phyloP scores from a whole-genome alignment of 2,113 vertebrate genomes.

The Verasper variegatus region DNA sequence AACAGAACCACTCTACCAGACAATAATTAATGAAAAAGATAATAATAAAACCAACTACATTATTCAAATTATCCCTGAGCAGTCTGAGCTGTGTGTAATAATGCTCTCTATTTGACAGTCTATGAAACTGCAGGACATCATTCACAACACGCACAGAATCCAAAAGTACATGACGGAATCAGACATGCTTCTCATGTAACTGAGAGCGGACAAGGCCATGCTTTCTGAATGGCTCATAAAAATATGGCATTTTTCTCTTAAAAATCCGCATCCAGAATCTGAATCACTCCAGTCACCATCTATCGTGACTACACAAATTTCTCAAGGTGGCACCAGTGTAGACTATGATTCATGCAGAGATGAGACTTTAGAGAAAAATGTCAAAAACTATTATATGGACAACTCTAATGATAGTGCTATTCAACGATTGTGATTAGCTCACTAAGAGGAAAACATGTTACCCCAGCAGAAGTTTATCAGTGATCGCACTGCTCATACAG shows the following conservation, averaged over 20 bases:
- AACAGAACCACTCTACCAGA: constrained; percentile 62
- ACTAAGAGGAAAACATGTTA: too few species aligned
- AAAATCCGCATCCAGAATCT: constrained; percentile 5
- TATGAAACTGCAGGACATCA: constrained; percentile 54
- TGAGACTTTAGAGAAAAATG: not conserved
- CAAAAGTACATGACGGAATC: constrained; percentile 51
- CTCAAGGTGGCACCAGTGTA: not conserved
- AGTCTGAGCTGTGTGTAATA: constrained; percentile 61
- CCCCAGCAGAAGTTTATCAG: too few species aligned
- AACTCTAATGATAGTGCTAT: too few species aligned
- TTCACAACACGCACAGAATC: constrained; percentile 42
- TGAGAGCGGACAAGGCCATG: constrained; percentile 30
- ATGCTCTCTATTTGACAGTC: constrained; percentile 56
- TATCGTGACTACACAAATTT: not conserved
- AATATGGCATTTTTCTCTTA: constrained; percentile 1
- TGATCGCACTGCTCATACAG: too few species aligned
- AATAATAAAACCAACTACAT: constrained; percentile 63
- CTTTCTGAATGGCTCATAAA: constrained; percentile 27
- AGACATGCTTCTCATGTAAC: constrained; percentile 50
- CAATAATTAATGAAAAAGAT: constrained; percentile 72
- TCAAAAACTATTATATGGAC: too few species aligned
- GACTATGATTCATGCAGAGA: constrained; percentile 2
- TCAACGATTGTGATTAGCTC: too few species aligned
- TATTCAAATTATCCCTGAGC: constrained; percentile 70
- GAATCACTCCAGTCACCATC: constrained; percentile 18